Conservation (phyloP, 2,888 invertebrate species). For the Scrobipalpa atriplicella region DNA sequence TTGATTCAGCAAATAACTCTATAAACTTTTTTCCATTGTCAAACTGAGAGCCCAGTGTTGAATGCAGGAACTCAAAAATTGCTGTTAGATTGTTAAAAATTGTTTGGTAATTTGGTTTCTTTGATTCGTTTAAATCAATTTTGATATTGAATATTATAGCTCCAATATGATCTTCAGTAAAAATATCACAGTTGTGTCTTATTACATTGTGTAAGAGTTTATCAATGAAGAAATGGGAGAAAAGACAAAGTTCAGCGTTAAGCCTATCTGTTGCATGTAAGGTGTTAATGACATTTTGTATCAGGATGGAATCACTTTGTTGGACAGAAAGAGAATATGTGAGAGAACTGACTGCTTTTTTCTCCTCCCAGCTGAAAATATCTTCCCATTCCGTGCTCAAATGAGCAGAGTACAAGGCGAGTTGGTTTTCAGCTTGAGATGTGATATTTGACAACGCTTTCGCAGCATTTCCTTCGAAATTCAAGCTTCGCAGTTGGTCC, state of each 20-base stretch:
- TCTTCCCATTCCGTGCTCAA: constrained; percentile 75
- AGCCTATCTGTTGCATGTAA: constrained; percentile 65
- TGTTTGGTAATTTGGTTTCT: constrained; percentile 67
- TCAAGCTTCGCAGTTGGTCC: constrained; percentile 50
- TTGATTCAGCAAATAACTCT: constrained; percentile 67
- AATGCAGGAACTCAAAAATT: constrained; percentile 74
- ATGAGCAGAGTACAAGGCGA: constrained; percentile 67
- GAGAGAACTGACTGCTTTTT: constrained; percentile 59
- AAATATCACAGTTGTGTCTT: constrained; percentile 72
- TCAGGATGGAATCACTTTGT: constrained; percentile 65
- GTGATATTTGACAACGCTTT: constrained; percentile 60
- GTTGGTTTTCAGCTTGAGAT: constrained; percentile 66
- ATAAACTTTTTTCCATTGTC: constrained; percentile 68
- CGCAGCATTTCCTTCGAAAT: constrained; percentile 60
- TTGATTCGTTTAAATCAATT: constrained; percentile 59
- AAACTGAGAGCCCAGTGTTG: constrained; percentile 69
- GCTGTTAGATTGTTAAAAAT: constrained; percentile 74
- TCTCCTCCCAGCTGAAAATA: constrained; percentile 70
- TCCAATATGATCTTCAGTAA: constrained; percentile 69
- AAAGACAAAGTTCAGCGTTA: constrained; percentile 67
- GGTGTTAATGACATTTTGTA: constrained; percentile 70
- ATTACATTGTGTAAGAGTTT: constrained; percentile 68
- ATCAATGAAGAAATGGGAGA: constrained; percentile 74
- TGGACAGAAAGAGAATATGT: constrained; percentile 69
- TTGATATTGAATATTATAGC: constrained; percentile 73